These are phyloP conservation scores for Danio aesculapii DNA, from an alignment of 2,797 vertebrate genomes.

Conservation along the genomic window DNA sequence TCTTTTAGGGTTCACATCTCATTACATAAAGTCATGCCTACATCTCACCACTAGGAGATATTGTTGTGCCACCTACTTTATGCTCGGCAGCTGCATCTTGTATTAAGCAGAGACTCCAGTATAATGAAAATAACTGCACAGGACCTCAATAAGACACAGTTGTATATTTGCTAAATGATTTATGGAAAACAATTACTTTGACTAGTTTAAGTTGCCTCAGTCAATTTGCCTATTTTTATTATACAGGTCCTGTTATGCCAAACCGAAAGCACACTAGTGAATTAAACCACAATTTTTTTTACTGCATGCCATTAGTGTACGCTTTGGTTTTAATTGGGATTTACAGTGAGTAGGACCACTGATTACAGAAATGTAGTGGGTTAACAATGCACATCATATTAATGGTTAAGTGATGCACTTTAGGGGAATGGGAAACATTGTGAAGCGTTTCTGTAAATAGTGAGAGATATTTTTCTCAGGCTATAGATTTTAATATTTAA, in stretches of 20 bases:
- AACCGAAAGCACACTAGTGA: constrained; percentile 31
- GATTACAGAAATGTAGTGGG: constrained; percentile 11
- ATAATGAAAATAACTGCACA: constrained; percentile 1
- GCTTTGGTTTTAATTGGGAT: constrained; percentile 44
- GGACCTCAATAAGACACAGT: constrained; percentile 32
- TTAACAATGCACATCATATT: constrained; percentile 6
- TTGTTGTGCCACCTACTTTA: constrained; percentile 49
- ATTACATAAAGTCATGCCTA: constrained; percentile 24
- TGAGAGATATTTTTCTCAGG: background rate
- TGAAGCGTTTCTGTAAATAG: background rate
- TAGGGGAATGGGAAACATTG: background rate
- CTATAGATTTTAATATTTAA: background rate
- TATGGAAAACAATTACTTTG: constrained; percentile 46
- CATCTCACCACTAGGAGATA: constrained; percentile 56
- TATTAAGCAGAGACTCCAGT: constrained; percentile 13
- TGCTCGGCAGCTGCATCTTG: background rate
- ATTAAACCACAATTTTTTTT: constrained; percentile 34
- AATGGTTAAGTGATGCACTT: constrained; percentile 7
- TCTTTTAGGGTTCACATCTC: constrained; percentile 3
- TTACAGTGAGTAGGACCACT: constrained; percentile 21
- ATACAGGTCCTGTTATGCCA: constrained; percentile 24
- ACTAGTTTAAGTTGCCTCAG: constrained; percentile 44
- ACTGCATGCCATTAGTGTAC: constrained; percentile 18
- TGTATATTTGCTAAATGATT: constrained; percentile 52
- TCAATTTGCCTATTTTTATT: constrained; percentile 47